Evolutionary conservation across 2,888 invertebrate species (phyloP).

Genomic region (Stenodema calcarata): DNA sequence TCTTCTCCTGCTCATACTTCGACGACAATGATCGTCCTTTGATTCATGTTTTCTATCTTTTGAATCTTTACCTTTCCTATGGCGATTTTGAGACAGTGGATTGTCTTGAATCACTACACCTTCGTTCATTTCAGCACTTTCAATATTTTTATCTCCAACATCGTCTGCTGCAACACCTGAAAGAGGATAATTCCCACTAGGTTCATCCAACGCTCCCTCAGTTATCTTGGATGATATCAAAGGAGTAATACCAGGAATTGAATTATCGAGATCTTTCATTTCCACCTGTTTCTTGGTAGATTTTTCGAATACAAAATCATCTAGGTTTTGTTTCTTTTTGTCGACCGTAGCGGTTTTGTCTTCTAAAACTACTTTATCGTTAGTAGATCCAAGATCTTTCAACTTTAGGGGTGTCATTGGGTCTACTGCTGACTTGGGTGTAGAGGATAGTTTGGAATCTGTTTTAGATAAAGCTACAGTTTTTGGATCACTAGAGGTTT

Average conservation of each 20-base stretch:
- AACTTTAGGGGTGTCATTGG: not conserved
- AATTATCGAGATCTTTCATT: not conserved
- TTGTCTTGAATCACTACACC: not conserved
- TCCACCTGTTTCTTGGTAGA: not conserved
- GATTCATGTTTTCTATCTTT: constrained; percentile 47
- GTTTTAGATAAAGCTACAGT: not conserved
- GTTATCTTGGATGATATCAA: not conserved
- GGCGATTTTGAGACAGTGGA: not conserved
- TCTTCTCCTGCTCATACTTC: constrained; percentile 49
- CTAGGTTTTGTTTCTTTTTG: not conserved
- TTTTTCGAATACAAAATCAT: not conserved
- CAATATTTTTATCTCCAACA: not conserved
- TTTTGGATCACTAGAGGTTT: not conserved
- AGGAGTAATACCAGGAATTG: not conserved
- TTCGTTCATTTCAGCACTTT: not conserved
- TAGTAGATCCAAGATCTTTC: not conserved
- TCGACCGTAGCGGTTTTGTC: not conserved
- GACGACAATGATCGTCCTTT: constrained; percentile 42
- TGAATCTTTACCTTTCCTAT: constrained; percentile 39
- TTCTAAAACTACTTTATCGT: not conserved
- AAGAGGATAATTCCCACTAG: not conserved
- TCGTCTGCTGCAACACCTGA: not conserved
- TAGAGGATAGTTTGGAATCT: not conserved
- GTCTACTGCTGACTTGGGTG: not conserved
- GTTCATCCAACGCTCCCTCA: not conserved